Conservation (phyloP, 2,113 vertebrate genomes). For the Prinia subflava region DNA sequence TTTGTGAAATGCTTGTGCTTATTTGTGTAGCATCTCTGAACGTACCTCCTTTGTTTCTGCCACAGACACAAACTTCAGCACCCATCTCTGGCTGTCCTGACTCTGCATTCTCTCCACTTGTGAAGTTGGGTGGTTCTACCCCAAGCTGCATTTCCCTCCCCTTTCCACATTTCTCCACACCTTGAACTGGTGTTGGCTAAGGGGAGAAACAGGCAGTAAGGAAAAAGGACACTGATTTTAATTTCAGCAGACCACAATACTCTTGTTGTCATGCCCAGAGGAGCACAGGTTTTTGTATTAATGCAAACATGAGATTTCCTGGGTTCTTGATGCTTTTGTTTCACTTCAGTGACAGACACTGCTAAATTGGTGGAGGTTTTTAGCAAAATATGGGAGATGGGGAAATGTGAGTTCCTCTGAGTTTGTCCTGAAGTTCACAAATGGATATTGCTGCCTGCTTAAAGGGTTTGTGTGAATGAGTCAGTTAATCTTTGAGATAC, state of each 20-base stretch:
- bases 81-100: background rate
- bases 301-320: background rate
- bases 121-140: background rate
- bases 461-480: background rate
- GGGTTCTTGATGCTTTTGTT: background rate
- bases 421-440: background rate
- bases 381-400: background rate
- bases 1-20: background rate
- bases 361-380: background rate
- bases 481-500: background rate
- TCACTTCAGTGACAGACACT: background rate
- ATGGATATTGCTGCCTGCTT: background rate
- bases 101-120: accelerated
- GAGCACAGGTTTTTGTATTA: background rate
- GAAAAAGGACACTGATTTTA: background rate
- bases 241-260: background rate
- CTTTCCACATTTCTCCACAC: background rate
- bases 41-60: background rate
- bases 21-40: background rate
- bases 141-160: background rate
- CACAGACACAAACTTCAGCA: background rate
- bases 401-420: background rate
- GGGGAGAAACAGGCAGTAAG: background rate
- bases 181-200: background rate
- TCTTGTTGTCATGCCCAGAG: background rate